Evolutionary conservation across 2,888 invertebrate species (phyloP).

Genomic region (Aquatica leii): DNA sequence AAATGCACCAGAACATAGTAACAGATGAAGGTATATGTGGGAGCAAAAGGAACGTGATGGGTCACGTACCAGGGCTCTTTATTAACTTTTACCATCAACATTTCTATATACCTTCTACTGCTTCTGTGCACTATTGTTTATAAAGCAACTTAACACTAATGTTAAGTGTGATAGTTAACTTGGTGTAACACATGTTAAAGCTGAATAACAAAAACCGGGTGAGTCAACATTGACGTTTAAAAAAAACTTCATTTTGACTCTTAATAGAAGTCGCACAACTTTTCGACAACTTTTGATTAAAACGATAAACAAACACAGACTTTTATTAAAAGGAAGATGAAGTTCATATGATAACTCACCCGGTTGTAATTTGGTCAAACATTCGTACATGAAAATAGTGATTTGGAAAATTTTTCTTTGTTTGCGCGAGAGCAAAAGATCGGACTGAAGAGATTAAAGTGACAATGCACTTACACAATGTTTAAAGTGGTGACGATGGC

Average conservation of each 20-base stretch:
- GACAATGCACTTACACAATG: slow-evolving; percentile 46
- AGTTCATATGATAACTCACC: too few species aligned
- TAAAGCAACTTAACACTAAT: slow-evolving; percentile 5
- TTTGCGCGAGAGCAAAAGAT: too few species aligned
- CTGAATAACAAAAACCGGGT: not conserved
- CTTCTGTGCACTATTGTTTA: slow-evolving; percentile 44
- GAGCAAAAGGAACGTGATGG: slow-evolving; percentile 44
- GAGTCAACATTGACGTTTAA: not conserved
- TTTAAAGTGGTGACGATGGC: slow-evolving; percentile 41
- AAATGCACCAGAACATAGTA: slow-evolving; percentile 55
- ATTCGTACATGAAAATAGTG: too few species aligned
- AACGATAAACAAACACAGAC: too few species aligned
- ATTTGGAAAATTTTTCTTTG: too few species aligned
- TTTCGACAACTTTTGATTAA: too few species aligned
- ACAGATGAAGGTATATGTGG: slow-evolving; percentile 57
- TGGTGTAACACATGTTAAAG: slow-evolving; percentile 1
- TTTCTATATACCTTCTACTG: slow-evolving; percentile 51
- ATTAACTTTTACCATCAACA: slow-evolving; percentile 36
- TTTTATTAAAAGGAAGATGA: too few species aligned
- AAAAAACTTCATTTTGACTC: too few species aligned
- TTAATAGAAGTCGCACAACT: too few species aligned
- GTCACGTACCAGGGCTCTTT: slow-evolving; percentile 34
- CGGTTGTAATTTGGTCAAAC: too few species aligned
- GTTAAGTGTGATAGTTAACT: slow-evolving; percentile 3
- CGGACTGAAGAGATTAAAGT: not conserved